Evolutionary conservation across 2,888 invertebrate species (phyloP), one percentile per base, ranked within the genome.

Genomic region (Dexiosoma caninum): DNA sequence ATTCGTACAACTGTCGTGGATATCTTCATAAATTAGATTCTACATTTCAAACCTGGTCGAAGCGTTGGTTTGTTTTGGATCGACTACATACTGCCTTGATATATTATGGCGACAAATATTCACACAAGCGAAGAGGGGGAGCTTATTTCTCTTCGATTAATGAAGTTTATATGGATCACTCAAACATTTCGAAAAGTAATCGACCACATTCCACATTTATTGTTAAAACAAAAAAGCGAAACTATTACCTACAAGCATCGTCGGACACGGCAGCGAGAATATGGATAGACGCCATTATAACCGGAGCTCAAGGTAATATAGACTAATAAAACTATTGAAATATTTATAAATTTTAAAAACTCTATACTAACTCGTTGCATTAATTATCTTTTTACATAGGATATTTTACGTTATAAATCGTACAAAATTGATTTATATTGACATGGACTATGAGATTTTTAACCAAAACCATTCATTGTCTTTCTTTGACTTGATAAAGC

Each of bases 41-140:
- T 64, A 95, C 95, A 87, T 95, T 97, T 90, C 95, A 95, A 90
- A 95, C 96, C 49, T 98, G 98, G 98, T 96, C 97, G 88, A 95
- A 96, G 89, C 93, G 94, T 85, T 98, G 98, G 98, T 98, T 98
- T 91, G 97, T 98, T 86, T 96, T 98, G 90, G 98, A 98, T 90
- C 92, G 98, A 81, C 94, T 94, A 87, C 94, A 95, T 89, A 94
- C 95, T 89, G 96, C 96, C 66, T 93, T 98, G 84, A 94, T 97
- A 83, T 98, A 98, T 91, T 98, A 95, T 91, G 93, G 95, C 85
- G 97, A 98, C 91, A 96, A 95, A 90, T 94, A 93, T 85, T 97
- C 97, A 90, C 94, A 94, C 85, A 98, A 97, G 88, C 93, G 95
- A 12, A 92, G 97, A 67, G 98, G 98, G 64, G 96, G 96, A 55